phyloP scores from a whole-genome alignment of 2,113 vertebrate genomes.

The Scytalopus superciliaris region DNA sequence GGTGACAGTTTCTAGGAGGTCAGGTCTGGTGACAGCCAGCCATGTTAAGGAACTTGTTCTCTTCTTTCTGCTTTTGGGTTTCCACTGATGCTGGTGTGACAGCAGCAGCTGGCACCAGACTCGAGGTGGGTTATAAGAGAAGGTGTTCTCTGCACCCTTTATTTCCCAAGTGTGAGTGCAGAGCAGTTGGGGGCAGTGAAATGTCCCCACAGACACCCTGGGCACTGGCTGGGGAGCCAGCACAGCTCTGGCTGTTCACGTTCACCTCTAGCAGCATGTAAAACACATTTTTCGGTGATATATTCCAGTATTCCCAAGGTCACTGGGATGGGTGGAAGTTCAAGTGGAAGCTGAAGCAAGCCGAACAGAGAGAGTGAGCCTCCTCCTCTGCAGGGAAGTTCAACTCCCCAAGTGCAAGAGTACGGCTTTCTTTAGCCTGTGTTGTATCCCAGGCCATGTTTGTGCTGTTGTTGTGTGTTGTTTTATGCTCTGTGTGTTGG shows the following conservation, averaged over 20 bases:
- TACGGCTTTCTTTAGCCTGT: neutral
- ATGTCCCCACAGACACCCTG: accelerated
- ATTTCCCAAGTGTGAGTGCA: neutral
- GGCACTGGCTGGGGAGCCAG: neutral
- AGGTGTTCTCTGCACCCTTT: neutral
- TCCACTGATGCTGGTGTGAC: neutral
- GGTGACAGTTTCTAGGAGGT: neutral
- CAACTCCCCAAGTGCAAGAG: neutral
- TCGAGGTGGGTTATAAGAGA: neutral
- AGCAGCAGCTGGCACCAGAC: neutral
- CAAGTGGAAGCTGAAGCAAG: neutral
- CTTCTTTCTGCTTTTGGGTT: neutral
- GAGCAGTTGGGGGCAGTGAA: neutral
- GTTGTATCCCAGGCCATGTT: neutral
- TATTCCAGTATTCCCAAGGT: neutral
- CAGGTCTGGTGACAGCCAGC: neutral
- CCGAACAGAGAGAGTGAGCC: neutral
- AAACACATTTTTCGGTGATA: accelerated
- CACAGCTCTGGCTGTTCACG: accelerated
- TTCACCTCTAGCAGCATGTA: neutral
- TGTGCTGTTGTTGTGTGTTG: neutral
- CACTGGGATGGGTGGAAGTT: neutral
- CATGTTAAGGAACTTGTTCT: neutral
- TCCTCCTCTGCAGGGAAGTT: neutral
- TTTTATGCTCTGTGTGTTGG: accelerated